Base-by-base conservation (phyloP, 2,797 vertebrate genomes). In the Microctenopoma lineatum region DNA sequence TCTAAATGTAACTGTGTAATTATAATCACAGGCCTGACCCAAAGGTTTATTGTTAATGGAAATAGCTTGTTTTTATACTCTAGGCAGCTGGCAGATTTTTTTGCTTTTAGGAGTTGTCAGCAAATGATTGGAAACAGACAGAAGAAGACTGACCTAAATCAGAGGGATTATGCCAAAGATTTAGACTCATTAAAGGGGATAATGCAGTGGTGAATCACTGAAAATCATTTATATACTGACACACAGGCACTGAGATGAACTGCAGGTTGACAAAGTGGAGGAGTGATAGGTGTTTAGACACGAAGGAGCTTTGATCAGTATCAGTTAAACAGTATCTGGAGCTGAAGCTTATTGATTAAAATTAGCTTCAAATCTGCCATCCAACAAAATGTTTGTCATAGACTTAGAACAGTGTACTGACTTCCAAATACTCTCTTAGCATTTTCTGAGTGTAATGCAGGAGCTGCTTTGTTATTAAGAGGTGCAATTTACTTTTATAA, bases 91-190 rank as follows among this genome's bases (percentile, higher is more conserved):
- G 79, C 64, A 63, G 66, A 66, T 72, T 66, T 21, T 21, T 60
- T 63, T 71, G 51, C 77, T 87, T 89, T 89, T 69, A 84, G 79
- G 70, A 83, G 59, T 29, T 64, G 65, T 85, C 78, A 80, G 77
- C 39, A 78, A 81, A 70, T 87, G 78, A 93, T 84, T 87, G 79
- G 79, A 87, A 91, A 84, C 89, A 93, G 91, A 82, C 60, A 75
- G 58, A 64, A 74, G 61, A 84, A 65, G 70, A 59, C 60, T 75
- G 80, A 75, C 47, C 65, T 66, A 65, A 82, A 80, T 79, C 52
- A 38, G 67, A 26, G 51, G 73, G 82, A 80, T 84, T 70, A 57
- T 27, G 52, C 67, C 55, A 75, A 71, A 68, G 70, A 80, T 80
- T 86, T 83, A 73, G 32, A 80, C 82, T 84, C 79, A 80, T 75